Conservation (phyloP, 1,140 invertebrate species). For the Bicyclus anynana region DNA sequence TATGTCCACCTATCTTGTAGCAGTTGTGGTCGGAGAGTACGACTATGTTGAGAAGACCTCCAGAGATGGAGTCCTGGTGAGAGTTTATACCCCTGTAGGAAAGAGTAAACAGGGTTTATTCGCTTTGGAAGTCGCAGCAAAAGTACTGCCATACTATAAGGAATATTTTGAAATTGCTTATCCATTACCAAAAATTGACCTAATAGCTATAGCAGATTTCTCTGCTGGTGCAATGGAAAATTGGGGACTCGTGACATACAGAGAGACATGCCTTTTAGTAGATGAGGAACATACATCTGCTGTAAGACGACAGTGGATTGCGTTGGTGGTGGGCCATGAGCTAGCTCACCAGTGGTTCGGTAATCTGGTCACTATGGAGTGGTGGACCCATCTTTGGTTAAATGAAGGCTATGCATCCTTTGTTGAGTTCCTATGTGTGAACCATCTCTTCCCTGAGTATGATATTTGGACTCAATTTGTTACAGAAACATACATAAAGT, state of each 20-base stretch:
- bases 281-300: conserved; percentile 91
- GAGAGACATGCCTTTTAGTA: conserved; percentile 90
- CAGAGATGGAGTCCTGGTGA: conserved; percentile 88
- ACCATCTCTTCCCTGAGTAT: conserved; percentile 93
- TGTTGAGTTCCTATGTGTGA: conserved; percentile 92
- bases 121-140: conserved; percentile 91
- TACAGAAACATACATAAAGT: conserved; percentile 86
- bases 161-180: conserved; percentile 97
- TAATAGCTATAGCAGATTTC: conserved; percentile 96
- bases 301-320: conserved; percentile 90
- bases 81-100: conserved; percentile 95
- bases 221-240: conserved; percentile 97
- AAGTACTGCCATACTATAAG: conserved; percentile 95
- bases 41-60: conserved; percentile 93
- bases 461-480: conserved; percentile 97
- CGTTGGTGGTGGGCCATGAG: conserved; percentile 92
- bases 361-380: conserved; percentile 93
- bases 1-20: conserved; percentile 98
- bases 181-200: conserved; percentile 96
- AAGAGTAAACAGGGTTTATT: conserved; percentile 96
- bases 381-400: conserved; percentile 91
- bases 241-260: conserved; percentile 88
- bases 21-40: conserved; percentile 95
- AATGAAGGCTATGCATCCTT: conserved; percentile 97
- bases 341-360: conserved; percentile 95